Base-by-base conservation (phyloP, 2,113 vertebrate genomes). In the Numida meleagris region DNA sequence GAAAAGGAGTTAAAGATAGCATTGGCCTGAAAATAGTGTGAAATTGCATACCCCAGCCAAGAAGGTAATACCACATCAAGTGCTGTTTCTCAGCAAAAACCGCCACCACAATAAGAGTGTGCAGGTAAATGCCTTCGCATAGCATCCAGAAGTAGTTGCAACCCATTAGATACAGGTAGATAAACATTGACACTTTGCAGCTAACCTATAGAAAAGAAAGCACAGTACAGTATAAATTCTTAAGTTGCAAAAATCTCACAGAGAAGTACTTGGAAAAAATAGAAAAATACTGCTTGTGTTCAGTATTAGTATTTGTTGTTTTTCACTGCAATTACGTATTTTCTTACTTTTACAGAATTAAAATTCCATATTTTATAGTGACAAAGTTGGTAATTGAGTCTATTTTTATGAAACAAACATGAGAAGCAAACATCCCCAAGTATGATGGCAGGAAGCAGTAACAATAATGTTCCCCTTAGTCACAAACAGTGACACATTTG, bases 121-220 rank as follows among this genome's bases (percentile, higher is more conserved):
- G 99, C 71, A 99, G 97, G 94, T 99, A 99, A 62, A 99, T 99
- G 19, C 99, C 99, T 96, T 99, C 99, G 89, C 99, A 99, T 78
- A 99, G 97, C 99, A 99, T 99, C 99, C 99, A 99, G 82, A 99
- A 99, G 97, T 99, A 99, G 92, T 99, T 99, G 95, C 99, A 99
- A 55, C 99, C 98, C 94, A 99, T 99, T 58, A 99, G 97, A 96
- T 99, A 99, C 20, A 99, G 97, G 73, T 99, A 99, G 78, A 99
- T 98, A 84, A 99, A 99, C 90, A 98, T 98, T 11, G 97, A 99
- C 15, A 99, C 98, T 97, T 99, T 99, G 95, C 99, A 99, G 80
- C 98, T 99, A 11, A 98, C 94, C 99, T 99, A 93, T 19, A 76
- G 31, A 38, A 43, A 33, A 46, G 61, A 48, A 34, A 74, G 2